Percentiles rank a stretch among this genome's conserved stretches.
Conservation (phyloP, 2,888 invertebrate species). For the Agrotis segetum region DNA sequence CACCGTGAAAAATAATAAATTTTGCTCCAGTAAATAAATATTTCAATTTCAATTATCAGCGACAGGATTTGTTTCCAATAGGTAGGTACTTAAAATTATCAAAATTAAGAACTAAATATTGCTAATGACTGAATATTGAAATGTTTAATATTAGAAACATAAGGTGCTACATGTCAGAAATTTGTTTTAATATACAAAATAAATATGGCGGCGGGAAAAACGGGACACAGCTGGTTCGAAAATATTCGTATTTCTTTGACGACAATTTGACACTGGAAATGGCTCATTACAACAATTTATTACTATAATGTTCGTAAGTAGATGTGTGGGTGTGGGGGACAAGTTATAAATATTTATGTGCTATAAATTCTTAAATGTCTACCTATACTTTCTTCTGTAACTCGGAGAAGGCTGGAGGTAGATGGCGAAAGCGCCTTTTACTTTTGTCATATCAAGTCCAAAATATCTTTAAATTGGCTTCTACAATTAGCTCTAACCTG, state of each 20-base stretch:
- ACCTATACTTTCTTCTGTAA: slow-evolving; percentile 1
- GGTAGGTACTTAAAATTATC: neutral
- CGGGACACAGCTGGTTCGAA: slow-evolving; percentile 31
- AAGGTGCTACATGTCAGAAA: slow-evolving; percentile 2
- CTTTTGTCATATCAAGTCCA: no score
- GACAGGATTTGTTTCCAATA: neutral
- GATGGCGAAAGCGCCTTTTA: neutral
- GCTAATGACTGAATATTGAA: neutral
- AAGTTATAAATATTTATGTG: slow-evolving; percentile 39
- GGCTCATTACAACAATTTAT: slow-evolving; percentile 50
- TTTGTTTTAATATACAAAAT: slow-evolving; percentile 23
- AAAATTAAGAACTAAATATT: slow-evolving; percentile 8
- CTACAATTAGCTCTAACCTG: neutral
- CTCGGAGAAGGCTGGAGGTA: neutral
- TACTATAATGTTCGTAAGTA: slow-evolving; percentile 19
- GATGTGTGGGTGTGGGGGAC: neutral
- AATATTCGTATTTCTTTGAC: slow-evolving; percentile 32
- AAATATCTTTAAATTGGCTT: no score
- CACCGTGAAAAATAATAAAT: neutral
- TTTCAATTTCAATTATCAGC: neutral
- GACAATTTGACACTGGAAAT: slow-evolving; percentile 39
- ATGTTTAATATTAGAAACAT: slow-evolving; percentile 1
- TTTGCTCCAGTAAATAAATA: slow-evolving; percentile 1
- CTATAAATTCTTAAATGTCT: slow-evolving; percentile 23
- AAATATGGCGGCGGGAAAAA: slow-evolving; percentile 18